Evolutionary conservation across 2,888 invertebrate species (phyloP), one percentile per base, ranked within the genome.

Genomic region (Heterodera filipjevi): DNA sequence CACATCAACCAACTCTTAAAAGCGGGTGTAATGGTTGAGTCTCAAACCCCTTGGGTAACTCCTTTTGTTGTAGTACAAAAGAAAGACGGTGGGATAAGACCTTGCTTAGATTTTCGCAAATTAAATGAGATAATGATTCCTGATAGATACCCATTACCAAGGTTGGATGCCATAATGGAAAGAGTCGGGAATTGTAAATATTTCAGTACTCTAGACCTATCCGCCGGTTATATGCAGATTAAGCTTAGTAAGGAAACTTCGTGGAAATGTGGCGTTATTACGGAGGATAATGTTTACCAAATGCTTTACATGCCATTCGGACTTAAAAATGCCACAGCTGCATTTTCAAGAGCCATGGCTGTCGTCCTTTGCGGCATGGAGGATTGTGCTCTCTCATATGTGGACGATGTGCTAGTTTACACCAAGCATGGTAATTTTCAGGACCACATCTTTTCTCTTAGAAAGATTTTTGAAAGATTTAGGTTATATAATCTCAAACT

Each of bases 31-130:
- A 77, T 85, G 44, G 78, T 78, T 3, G 82, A 83, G 59, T 74
- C 78, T 6, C 77, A 84, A 68, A 83, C 84, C 3, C 84, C 83
- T 0, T 84, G 84, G 84, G 77, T 77, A 19, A 49, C 71, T 19
- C 27, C 33, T 22, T 71, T 81, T 12, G 80, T 80, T 0, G 32
- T 66, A 30, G 81, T 80, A 5, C 66, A 53, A 35, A 85, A 84
- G 76, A 85, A 85, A 53, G 82, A 82, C 71, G 84, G 84, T 1
- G 66, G 74, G 1, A 68, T 84, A 0, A n/a, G 84, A 66, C 79
- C 81, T 0, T 84, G 84, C 35, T 33, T 84, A 6, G 84, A 84
- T 64, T 83, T 83, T 49, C 49, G 84, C 1, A 73, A 76, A 35
- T 64, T 82, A 0, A 84, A 84, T 66, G 79, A 79, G 8, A 71